Percentiles rank a stretch among this genome's conserved stretches.
These are phyloP conservation scores for Selene dorsalis DNA, from an alignment of 2,797 vertebrate species.

Conservation along the genomic window DNA sequence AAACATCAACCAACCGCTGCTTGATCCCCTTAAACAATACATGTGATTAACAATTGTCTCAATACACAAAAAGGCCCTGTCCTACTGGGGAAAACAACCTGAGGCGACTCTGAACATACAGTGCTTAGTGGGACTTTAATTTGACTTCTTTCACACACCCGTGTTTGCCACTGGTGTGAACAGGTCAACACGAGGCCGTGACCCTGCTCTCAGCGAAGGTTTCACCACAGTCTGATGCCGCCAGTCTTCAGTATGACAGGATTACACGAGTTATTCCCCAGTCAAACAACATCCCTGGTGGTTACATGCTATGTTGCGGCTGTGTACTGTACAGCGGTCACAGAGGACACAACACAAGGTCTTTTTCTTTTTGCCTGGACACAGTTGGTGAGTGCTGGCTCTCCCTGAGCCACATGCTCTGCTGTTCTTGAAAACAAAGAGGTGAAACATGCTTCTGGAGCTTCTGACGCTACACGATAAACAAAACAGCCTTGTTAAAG, in stretches of 20 bases:
- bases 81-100: conserved; percentile 51
- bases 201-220: not conserved
- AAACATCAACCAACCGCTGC: conserved; percentile 62
- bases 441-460: not conserved
- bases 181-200: conserved; percentile 36
- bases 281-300: conserved; percentile 10
- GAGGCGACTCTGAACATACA: conserved; percentile 27
- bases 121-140: conserved; percentile 16
- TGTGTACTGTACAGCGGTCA: conserved; percentile 2
- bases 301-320: conserved; percentile 5
- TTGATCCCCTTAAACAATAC: conserved; percentile 73
- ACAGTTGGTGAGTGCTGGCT: not conserved
- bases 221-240: conserved; percentile 10
- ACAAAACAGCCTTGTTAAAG: not conserved
- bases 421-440: not conserved
- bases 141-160: conserved; percentile 17
- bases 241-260: conserved; percentile 8
- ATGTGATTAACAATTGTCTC: conserved; percentile 72
- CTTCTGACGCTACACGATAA: not conserved
- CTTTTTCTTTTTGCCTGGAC: conserved; percentile 13
- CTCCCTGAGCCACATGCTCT: not conserved
- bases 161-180: conserved; percentile 41
- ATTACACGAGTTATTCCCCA: conserved; percentile 25
- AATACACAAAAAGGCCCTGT: conserved; percentile 65
- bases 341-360: not conserved